phyloP scores from a whole-genome alignment of 2,113 vertebrate genomes.

The Ammodytes dubius region DNA sequence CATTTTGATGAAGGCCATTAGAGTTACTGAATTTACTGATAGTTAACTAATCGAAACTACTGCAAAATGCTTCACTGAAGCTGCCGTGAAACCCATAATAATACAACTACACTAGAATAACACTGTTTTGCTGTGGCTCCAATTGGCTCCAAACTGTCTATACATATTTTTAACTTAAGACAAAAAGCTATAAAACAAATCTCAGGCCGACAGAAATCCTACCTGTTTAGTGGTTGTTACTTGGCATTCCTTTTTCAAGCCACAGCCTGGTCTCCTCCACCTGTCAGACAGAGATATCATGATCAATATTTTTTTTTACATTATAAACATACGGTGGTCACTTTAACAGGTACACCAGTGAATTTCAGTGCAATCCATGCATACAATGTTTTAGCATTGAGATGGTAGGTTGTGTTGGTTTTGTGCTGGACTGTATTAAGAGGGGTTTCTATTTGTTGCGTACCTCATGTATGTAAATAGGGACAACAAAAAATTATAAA shows the following conservation, averaged over 20 bases:
- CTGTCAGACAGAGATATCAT: conserved; percentile 28
- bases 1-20: background rate
- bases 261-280: conserved; percentile 20
- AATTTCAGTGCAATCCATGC: background rate
- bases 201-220: background rate
- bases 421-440: background rate
- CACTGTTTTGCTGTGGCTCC: background rate
- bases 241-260: background rate
- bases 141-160: background rate
- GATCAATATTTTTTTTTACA: background rate
- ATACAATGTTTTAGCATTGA: background rate
- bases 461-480: background rate
- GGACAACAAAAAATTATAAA: too few species aligned
- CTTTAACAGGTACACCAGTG: background rate
- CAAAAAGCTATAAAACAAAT: background rate
- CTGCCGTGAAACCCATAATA: background rate
- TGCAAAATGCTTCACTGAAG: too few species aligned
- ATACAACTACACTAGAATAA: background rate
- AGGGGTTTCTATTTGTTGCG: too few species aligned
- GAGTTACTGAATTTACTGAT: too few species aligned
- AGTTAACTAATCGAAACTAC: too few species aligned
- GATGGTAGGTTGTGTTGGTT: background rate
- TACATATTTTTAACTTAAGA: background rate
- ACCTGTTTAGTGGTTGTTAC: conserved; percentile 42
- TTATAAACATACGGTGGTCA: background rate